A percentile compares a stretch with the other conserved stretches of the same genome.
These are phyloP conservation scores for Gnathonemus longibarbis DNA, from an alignment of 2,113 vertebrate genomes.

Conservation along the genomic window DNA sequence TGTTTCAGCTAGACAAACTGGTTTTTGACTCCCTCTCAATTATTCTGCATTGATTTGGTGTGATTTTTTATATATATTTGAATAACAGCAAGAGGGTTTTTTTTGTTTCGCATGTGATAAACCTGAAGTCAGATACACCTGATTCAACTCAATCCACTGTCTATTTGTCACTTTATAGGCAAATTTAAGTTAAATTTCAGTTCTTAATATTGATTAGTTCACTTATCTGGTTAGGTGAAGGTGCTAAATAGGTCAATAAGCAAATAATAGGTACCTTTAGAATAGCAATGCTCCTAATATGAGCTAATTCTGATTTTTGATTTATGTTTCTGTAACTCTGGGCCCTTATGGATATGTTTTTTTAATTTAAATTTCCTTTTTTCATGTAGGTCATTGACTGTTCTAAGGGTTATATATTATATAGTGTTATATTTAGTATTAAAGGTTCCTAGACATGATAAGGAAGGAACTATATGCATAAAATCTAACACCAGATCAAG, in stretches of 20 bases:
- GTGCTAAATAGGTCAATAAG: background rate
- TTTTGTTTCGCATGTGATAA: background rate
- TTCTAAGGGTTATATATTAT: background rate
- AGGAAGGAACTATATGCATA: background rate
- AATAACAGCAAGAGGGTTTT: background rate
- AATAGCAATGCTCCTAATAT: background rate
- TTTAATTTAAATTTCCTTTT: background rate
- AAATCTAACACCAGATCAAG: background rate
- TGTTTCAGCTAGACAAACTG: background rate
- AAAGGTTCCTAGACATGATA: background rate
- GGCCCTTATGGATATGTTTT: background rate
- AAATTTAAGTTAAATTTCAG: background rate
- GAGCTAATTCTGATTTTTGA: background rate
- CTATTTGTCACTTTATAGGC: background rate
- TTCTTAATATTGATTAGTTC: background rate
- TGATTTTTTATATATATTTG: background rate
- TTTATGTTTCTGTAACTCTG: background rate
- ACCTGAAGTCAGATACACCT: background rate
- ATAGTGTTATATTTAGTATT: background rate
- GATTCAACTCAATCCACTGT: conserved; percentile 9
- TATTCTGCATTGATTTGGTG: background rate
- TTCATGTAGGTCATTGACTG: background rate
- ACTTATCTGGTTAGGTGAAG: background rate
- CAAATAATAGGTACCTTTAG: background rate
- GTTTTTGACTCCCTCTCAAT: background rate